Base-by-base conservation (phyloP, 2,888 invertebrate genomes). In the Macaria notata region DNA sequence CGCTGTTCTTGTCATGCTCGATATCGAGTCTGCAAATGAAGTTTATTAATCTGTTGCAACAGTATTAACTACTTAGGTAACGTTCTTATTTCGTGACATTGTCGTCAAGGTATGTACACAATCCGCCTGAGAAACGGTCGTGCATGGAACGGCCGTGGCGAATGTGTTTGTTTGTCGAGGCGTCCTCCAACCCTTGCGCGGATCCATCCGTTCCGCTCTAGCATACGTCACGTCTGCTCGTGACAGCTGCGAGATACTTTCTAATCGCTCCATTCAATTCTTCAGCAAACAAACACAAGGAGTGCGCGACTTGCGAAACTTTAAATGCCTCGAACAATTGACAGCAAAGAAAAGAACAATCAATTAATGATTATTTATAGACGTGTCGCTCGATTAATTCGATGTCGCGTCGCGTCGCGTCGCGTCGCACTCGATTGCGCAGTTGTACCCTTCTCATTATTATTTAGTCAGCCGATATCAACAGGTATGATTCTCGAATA, bases 181-280 rank as follows among this genome's bases (percentile, higher is more conserved):
- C 69, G 70, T 83, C 77, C 86, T 83, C 78, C 84, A 86, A 88
- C 88, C 89, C 90, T 88, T 79, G 79, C 78, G 72, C 69, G 69
- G 69, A 78, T 73, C 78, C 83, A 89, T 88, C 85, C 84, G 88
- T 88, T 89, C 86, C 88, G 83, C 88, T 89, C 84, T 75, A 78
- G 81, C 82, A 79, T 86, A 83, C 83, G 85, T 86, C 87, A 86
- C 88, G 84, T 83, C 78, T 75, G 73, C 73, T 78, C 84, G 84
- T 88, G 88, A 88, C 90, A 89, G 89, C 87, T 91, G 90, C 78
- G 76, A 78, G 72, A 79, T 79, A 86, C 89, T 89, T 90, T 90
- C 88, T 88, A 88, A 89, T 88, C 85, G 84, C 78, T 78, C 79
- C 71, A 86, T 88, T 84, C 81, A 86, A 83, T 79, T 65, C 63